Percentiles rank a stretch among this genome's conserved stretches.
phyloP scores from a whole-genome alignment of 2,888 invertebrate genomes.

The Homarus gammarus region DNA sequence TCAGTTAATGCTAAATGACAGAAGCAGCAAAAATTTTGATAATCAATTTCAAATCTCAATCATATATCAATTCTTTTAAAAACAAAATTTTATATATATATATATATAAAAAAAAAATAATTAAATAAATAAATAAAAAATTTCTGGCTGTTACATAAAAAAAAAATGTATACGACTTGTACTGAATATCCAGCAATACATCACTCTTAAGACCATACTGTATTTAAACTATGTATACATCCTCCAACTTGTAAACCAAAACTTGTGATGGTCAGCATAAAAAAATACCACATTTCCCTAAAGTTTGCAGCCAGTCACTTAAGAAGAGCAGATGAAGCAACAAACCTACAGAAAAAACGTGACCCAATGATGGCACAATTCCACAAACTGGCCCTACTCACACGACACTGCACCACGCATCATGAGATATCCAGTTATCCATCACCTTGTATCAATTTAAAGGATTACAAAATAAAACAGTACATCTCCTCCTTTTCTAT shows the following conservation, averaged over 20 bases:
- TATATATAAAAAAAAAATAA: not conserved
- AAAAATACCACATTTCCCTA: not conserved
- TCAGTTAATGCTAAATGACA: too few species aligned
- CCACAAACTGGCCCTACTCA: conserved; percentile 5
- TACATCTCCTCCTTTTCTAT: too few species aligned
- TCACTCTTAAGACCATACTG: too few species aligned
- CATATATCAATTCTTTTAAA: too few species aligned
- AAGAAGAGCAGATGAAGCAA: not conserved
- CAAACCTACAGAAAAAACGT: not conserved
- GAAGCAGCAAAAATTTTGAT: too few species aligned
- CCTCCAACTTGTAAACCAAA: not conserved
- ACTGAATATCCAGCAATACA: too few species aligned
- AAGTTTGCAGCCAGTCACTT: not conserved
- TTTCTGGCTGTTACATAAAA: too few species aligned
- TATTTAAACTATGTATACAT: too few species aligned
- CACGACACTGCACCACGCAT: not conserved
- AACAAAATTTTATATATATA: not conserved
- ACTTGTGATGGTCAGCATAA: not conserved
- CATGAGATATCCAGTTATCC: not conserved
- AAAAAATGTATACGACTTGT: too few species aligned
- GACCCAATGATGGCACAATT: not conserved
- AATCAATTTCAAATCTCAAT: too few species aligned
- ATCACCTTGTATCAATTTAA: not conserved
- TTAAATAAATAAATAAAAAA: not conserved
- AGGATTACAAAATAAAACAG: too few species aligned